Evolutionary conservation across 2,797 vertebrate genomes (phyloP).

Genomic region (Serranus cabrilla): DNA sequence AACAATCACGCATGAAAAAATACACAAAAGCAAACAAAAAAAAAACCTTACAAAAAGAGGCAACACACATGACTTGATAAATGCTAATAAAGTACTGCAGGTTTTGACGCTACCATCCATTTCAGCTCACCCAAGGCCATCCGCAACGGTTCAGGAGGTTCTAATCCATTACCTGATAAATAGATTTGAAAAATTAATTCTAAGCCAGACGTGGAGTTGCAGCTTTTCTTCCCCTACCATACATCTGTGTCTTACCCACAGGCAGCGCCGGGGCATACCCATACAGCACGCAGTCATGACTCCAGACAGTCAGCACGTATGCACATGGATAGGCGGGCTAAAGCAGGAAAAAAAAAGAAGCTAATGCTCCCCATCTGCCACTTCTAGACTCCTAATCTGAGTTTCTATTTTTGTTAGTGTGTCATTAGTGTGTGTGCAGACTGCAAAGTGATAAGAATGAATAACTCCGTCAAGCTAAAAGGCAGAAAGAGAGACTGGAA

Average conservation of each 20-base stretch:
- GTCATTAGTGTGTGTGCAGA: conserved; percentile 54
- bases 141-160: conserved; percentile 54
- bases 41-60: background rate
- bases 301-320: conserved; percentile 37
- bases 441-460: conserved; percentile 41
- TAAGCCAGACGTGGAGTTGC: conserved; percentile 64
- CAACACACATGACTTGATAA: conserved; percentile 38
- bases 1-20: background rate
- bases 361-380: conserved; percentile 44
- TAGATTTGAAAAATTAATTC: conserved; percentile 76
- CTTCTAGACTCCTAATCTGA: conserved; percentile 34
- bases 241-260: conserved; percentile 70
- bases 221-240: conserved; percentile 59
- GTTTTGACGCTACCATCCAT: conserved; percentile 61
- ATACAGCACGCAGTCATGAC: conserved; percentile 30
- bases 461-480: conserved; percentile 43
- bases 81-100: conserved; percentile 50
- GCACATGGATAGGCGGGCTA: conserved; percentile 9
- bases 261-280: conserved; percentile 39
- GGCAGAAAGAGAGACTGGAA: conserved; percentile 38
- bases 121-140: conserved; percentile 71
- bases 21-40: background rate
- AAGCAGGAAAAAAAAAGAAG: conserved; percentile 10
- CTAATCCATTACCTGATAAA: conserved; percentile 80
- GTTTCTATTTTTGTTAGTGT: conserved; percentile 52